phyloP scores from a whole-genome alignment of 2,888 invertebrate species.

The Trichogramma evanescens region DNA sequence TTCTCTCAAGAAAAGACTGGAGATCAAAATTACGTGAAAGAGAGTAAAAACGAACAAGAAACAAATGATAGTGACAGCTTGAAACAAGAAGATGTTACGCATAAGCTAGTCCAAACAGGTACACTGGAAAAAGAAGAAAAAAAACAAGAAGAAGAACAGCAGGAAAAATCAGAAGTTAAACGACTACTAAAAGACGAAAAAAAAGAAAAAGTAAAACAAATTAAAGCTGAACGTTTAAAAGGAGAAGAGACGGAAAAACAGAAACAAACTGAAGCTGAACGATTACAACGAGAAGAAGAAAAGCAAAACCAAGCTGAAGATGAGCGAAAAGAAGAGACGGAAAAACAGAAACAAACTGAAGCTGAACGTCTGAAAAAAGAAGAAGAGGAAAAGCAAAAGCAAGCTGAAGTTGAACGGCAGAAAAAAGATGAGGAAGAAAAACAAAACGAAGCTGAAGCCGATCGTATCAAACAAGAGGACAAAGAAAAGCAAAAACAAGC shows the following conservation, averaged over 20 bases:
- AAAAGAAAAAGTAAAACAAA: no score
- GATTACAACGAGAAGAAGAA: slow-evolving; percentile 17
- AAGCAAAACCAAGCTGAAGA: slow-evolving; percentile 14
- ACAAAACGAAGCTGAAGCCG: slow-evolving; percentile 8
- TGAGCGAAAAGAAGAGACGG: slow-evolving; percentile 20
- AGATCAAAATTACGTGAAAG: slow-evolving; percentile 9
- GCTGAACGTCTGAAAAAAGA: slow-evolving; percentile 9
- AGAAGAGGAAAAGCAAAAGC: slow-evolving; percentile 18
- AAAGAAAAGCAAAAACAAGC: slow-evolving; percentile 19
- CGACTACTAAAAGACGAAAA: neutral
- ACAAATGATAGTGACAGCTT: slow-evolving; percentile 36
- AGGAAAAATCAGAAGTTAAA: neutral
- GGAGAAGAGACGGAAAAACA: neutral
- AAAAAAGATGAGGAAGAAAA: slow-evolving; percentile 19
- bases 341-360: slow-evolving; percentile 16
- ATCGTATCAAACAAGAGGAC: neutral
- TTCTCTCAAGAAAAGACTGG: slow-evolving; percentile 14
- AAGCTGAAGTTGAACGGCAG: slow-evolving; percentile 23
- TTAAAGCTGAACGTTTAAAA: neutral
- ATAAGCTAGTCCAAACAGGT: slow-evolving; percentile 23
- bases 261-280: neutral
- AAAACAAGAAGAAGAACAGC: slow-evolving; percentile 24
- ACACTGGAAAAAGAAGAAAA: slow-evolving; percentile 12
- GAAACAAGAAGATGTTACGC: slow-evolving; percentile 17
- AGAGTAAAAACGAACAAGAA: slow-evolving; percentile 21